Conservation (phyloP, 2,888 invertebrate species). For the Cartodere bifasciata region DNA sequence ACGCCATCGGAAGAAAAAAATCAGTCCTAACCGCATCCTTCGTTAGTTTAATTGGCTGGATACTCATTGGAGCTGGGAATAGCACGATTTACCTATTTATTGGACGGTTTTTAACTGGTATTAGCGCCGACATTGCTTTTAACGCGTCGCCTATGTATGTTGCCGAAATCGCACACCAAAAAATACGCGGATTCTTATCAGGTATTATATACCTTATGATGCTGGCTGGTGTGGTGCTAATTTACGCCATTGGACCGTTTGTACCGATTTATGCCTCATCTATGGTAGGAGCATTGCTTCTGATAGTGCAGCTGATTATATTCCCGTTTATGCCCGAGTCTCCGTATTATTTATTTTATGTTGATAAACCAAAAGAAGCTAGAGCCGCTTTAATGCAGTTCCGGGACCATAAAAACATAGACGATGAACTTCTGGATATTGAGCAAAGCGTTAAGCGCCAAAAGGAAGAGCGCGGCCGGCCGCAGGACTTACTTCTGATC, state of each 20-base stretch:
- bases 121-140: conserved; percentile 31
- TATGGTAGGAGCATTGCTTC: conserved; percentile 24
- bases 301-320: conserved; percentile 23
- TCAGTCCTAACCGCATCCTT: conserved; percentile 27
- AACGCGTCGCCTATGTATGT: conserved; percentile 33
- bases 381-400: conserved; percentile 24
- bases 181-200: conserved; percentile 30
- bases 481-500: conserved; percentile 27
- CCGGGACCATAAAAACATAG: conserved; percentile 21
- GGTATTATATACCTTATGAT: conserved; percentile 31
- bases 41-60: conserved; percentile 27
- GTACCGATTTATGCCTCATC: conserved; percentile 27
- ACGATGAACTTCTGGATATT: conserved; percentile 28
- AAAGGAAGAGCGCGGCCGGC: conserved; percentile 26
- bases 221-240: conserved; percentile 28
- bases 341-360: conserved; percentile 28
- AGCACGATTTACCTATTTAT: conserved; percentile 23
- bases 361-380: conserved; percentile 25
- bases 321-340: conserved; percentile 33
- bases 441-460: conserved; percentile 27
- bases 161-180: conserved; percentile 32
- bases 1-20: conserved; percentile 26
- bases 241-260: conserved; percentile 25
- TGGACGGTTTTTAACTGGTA: conserved; percentile 27
- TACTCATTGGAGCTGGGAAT: conserved; percentile 23